These are phyloP conservation scores for Hyles euphorbiae DNA, from an alignment of 1,140 invertebrate genomes.

Conservation along the genomic window DNA sequence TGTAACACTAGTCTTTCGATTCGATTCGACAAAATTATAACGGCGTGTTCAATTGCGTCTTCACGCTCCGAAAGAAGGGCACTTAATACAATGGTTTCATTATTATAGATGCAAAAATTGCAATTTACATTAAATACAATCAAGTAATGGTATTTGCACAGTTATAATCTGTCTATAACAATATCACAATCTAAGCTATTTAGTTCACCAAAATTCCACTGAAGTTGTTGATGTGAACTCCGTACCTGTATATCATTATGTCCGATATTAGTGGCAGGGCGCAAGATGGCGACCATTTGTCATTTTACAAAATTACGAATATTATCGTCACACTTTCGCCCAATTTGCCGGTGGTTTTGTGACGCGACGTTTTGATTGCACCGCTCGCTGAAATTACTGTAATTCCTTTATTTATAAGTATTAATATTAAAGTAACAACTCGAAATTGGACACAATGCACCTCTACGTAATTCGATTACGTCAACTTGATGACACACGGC, in stretches of 20 bases:
- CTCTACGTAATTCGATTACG: conserved; percentile 20
- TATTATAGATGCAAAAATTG: too few relatives aligned
- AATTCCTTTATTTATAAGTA: conserved; percentile 40
- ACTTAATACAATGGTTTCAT: too few relatives aligned
- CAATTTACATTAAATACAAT: too few relatives aligned
- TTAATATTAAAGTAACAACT: conserved; percentile 21
- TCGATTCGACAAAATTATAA: too few relatives aligned
- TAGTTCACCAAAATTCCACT: too few relatives aligned
- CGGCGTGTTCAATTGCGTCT: too few relatives aligned
- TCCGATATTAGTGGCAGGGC: conserved; percentile 16
- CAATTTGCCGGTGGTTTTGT: conserved; percentile 53
- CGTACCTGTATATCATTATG: conserved; percentile 12
- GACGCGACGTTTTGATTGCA: conserved; percentile 55
- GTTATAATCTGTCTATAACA: too few relatives aligned
- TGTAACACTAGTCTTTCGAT: too few relatives aligned
- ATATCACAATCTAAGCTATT: too few relatives aligned
- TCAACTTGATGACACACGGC: conserved; percentile 1
- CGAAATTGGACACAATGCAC: conserved; percentile 11
- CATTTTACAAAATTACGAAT: conserved; percentile 43
- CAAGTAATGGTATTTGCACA: too few relatives aligned
- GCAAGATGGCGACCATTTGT: conserved; percentile 56
- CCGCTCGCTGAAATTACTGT: conserved; percentile 40
- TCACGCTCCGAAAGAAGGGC: too few relatives aligned
- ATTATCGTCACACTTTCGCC: conserved; percentile 67
- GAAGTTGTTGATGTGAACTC: neutral